Evolutionary conservation across 37 sponge, comb jelly and placozoan species (phyloP).

Genomic region (Halisarca cf. caerulea): DNA sequence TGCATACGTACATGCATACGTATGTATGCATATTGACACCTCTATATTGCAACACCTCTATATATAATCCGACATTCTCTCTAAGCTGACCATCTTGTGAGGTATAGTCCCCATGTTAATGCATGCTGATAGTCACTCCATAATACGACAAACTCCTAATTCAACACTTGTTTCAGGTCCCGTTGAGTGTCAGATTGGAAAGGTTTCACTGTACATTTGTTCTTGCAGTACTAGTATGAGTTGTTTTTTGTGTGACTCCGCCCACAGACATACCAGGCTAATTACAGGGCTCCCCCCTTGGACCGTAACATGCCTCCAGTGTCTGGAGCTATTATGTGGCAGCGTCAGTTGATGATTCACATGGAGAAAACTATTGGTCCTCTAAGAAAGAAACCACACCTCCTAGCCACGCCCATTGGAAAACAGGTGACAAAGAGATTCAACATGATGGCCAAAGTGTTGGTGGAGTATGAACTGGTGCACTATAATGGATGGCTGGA

Average conservation of each 20-base stretch:
- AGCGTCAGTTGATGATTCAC: conserved; percentile 69
- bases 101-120: no score
- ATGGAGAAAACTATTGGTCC: conserved; percentile 82
- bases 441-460: conserved; percentile 81
- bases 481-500: conserved; percentile 87
- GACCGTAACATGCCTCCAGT: conserved; percentile 81
- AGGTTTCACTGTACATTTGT: no score
- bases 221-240: background rate
- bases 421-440: conserved; percentile 71
- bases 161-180: no score
- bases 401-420: conserved; percentile 49
- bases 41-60: no score
- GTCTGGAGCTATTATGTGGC: conserved; percentile 83
- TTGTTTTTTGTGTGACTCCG: background rate
- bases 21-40: background rate
- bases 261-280: conserved; percentile 53
- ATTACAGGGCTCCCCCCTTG: conserved; percentile 63
- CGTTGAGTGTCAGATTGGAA: no score
- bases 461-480: conserved; percentile 89
- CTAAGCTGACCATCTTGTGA: no score
- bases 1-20: background rate
- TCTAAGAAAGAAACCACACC: conserved; percentile 43
- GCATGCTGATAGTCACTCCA: no score
- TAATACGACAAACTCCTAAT: no score
- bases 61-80: no score